Evolutionary conservation across 1,140 invertebrate genomes (phyloP).

Genomic region (Penaeus indicus): DNA sequence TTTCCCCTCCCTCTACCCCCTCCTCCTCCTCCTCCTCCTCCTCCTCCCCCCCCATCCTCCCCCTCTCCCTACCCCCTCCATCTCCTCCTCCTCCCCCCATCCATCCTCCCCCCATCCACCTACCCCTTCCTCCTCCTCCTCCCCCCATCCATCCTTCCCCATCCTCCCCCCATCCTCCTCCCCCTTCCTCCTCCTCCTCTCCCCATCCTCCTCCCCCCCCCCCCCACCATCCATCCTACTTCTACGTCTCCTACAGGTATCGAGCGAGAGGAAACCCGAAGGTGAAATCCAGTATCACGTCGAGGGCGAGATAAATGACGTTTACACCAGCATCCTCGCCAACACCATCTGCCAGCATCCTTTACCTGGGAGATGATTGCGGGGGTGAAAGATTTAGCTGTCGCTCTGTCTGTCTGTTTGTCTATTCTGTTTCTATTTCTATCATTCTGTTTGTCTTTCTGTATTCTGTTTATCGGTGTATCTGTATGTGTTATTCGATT

Average conservation of each 20-base stretch:
- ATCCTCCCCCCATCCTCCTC: no score
- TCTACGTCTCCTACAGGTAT: not conserved
- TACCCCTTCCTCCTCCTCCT: no score
- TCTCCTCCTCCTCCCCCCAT: no score
- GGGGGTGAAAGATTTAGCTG: not conserved
- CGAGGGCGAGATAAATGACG: constrained; percentile 41
- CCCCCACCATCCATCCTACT: not conserved
- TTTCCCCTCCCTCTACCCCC: no score
- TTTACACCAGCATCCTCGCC: constrained; percentile 43
- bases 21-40: no score
- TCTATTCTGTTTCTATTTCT: constrained; percentile 4
- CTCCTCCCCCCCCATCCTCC: no score
- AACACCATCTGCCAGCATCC: constrained; percentile 40
- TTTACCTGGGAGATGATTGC: constrained; percentile 24
- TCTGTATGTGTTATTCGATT: not conserved
- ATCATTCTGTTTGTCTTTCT: constrained; percentile 11
- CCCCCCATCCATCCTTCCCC: no score
- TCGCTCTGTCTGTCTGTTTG: not conserved
- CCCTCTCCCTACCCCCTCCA: no score
- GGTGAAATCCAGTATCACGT: constrained; percentile 28
- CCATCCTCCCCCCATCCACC: no score
- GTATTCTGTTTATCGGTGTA: not conserved
- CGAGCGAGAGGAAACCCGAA: not conserved
- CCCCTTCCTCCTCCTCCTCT: no score
- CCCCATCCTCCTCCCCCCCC: no score